Conservation (phyloP, 1,140 invertebrate genomes). For the Bombus difficillimus region DNA sequence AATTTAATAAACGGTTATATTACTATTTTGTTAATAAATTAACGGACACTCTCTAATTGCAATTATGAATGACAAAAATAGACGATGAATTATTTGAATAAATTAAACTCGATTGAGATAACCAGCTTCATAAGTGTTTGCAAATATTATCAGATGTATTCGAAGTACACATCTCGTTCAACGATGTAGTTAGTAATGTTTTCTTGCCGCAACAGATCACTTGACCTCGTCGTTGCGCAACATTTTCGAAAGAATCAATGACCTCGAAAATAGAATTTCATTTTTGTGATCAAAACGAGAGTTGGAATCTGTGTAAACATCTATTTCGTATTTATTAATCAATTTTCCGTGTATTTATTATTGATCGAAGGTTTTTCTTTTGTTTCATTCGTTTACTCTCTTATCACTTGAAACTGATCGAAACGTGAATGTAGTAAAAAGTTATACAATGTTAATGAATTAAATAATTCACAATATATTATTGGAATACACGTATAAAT, state of each 20-base stretch:
- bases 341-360: background rate
- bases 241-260: background rate
- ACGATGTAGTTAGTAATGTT: background rate
- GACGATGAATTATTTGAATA: background rate
- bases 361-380: background rate
- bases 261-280: background rate
- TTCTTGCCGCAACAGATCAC: background rate
- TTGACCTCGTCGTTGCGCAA: constrained; percentile 3
- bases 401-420: background rate
- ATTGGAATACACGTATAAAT: background rate
- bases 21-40: background rate
- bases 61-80: too few relatives aligned
- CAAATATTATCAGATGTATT: background rate
- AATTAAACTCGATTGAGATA: background rate
- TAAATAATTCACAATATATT: background rate
- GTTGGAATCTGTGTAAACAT: background rate
- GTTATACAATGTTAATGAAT: background rate
- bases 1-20: background rate
- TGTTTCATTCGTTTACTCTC: background rate
- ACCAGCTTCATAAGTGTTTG: background rate
- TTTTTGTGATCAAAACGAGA: background rate
- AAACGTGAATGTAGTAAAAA: background rate
- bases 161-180: background rate
- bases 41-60: background rate
- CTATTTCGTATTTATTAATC: background rate